Conservation (phyloP, 2,888 invertebrate species). For the Heterodera filipjevi region DNA sequence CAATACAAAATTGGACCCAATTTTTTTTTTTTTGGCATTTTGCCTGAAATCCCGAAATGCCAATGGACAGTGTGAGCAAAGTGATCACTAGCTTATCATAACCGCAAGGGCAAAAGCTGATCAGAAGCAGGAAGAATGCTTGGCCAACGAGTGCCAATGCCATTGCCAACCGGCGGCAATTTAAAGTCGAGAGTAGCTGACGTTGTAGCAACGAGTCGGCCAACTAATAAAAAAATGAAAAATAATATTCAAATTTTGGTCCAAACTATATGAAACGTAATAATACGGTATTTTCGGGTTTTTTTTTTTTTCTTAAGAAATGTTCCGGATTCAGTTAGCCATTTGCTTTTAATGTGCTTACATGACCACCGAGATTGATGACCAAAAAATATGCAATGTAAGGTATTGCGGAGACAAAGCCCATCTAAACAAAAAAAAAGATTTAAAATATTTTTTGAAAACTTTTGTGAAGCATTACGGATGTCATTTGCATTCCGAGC, state of each 20-base stretch:
- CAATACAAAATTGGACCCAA: background rate
- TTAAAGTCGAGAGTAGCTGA: slow-evolving; percentile 56
- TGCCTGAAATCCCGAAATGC: slow-evolving; percentile 57
- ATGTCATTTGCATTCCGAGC: slow-evolving; percentile 59
- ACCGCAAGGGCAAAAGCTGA: slow-evolving; percentile 62
- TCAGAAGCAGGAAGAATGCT: slow-evolving; percentile 61
- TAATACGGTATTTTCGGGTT: too few species aligned
- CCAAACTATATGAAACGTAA: too few species aligned
- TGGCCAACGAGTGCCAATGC: slow-evolving; percentile 61
- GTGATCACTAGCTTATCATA: slow-evolving; percentile 62
- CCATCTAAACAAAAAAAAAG: slow-evolving; percentile 53
- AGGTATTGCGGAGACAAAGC: slow-evolving; percentile 63
- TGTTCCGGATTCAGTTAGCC: too few species aligned
- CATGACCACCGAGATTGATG: slow-evolving; percentile 63
- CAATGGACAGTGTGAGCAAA: slow-evolving; percentile 51
- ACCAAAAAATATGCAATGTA: slow-evolving; percentile 64
- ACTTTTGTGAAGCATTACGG: slow-evolving; percentile 39
- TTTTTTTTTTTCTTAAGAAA: too few species aligned
- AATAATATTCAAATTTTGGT: too few species aligned
- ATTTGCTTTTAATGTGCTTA: too few species aligned
- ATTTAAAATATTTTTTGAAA: background rate
- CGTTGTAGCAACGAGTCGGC: slow-evolving; percentile 59
- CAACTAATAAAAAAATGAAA: slow-evolving; percentile 18
- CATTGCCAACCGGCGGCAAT: slow-evolving; percentile 64
- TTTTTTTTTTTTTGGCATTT: background rate